These are phyloP conservation scores for Cremastobaeus sp. DNA, from an alignment of 2,888 invertebrate genomes.

Conservation along the genomic window DNA sequence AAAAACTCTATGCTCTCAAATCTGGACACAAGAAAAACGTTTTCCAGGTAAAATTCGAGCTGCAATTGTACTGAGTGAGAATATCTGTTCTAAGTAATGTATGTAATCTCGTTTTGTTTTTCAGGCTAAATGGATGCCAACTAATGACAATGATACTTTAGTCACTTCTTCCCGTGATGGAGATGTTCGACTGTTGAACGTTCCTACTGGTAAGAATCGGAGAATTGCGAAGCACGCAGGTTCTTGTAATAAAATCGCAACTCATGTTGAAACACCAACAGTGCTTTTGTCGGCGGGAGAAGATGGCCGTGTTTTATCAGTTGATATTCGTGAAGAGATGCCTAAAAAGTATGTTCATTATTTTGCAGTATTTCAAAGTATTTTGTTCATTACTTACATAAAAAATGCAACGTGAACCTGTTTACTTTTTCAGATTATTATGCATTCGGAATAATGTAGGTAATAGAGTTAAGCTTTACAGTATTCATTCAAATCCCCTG, in stretches of 20 bases:
- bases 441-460: constrained; percentile 81
- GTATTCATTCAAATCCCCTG: constrained; percentile 90
- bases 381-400: constrained; percentile 12
- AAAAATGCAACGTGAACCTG: too few relatives aligned
- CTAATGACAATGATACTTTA: constrained; percentile 88
- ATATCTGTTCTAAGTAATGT: too few relatives aligned
- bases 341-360: constrained; percentile 80
- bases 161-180: constrained; percentile 94
- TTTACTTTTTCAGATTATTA: constrained; percentile 79
- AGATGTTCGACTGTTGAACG: constrained; percentile 84
- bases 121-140: constrained; percentile 89
- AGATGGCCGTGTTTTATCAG: constrained; percentile 89
- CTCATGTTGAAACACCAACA: constrained; percentile 87
- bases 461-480: constrained; percentile 87
- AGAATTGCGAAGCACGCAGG: constrained; percentile 84
- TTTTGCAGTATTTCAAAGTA: not conserved
- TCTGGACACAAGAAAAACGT: constrained; percentile 93
- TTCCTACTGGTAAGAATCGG: constrained; percentile 79
- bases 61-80: too few relatives aligned
- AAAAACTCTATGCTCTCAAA: constrained; percentile 83
- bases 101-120: constrained; percentile 6
- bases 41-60: constrained; percentile 92
- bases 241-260: constrained; percentile 91
- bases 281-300: constrained; percentile 91
- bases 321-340: constrained; percentile 88